A percentile compares a stretch with the other conserved stretches of the same genome.
Evolutionary conservation across 2,113 vertebrate species (phyloP).

Genomic region (Aviceda subcristata): DNA sequence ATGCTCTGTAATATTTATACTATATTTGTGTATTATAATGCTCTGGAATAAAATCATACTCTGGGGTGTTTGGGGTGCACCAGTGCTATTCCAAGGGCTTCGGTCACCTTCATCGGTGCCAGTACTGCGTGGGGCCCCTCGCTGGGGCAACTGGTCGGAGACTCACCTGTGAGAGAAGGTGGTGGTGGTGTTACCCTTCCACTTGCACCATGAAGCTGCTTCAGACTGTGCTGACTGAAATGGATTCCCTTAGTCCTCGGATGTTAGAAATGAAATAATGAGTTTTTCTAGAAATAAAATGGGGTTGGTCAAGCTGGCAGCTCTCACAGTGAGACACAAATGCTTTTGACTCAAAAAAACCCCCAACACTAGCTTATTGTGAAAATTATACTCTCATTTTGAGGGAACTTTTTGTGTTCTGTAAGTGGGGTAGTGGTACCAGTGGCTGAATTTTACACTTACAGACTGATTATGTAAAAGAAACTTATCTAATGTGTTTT

Average conservation of each 20-base stretch:
- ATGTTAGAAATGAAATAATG: background rate
- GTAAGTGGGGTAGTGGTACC: background rate
- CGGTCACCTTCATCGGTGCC: too few relatives aligned
- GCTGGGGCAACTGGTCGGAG: background rate
- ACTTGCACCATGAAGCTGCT: background rate
- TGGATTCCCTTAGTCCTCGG: background rate
- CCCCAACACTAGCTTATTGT: background rate
- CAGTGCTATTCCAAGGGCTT: background rate
- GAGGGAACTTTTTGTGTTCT: background rate
- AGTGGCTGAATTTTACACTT: background rate
- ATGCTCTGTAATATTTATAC: background rate
- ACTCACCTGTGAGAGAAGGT: background rate
- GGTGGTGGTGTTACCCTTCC: background rate
- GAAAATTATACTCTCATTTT: background rate
- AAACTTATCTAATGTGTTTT: background rate
- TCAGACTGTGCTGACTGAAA: background rate
- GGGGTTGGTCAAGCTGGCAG: background rate
- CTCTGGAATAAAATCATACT: background rate
- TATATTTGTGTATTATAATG: background rate
- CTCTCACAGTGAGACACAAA: background rate
- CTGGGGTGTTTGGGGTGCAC: background rate
- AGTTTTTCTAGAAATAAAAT: background rate
- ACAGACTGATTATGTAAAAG: background rate
- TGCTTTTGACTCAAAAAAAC: background rate
- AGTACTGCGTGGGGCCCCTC: fast-evolving